Conservation (phyloP, 2,888 invertebrate genomes). For the Elmis aenea region DNA sequence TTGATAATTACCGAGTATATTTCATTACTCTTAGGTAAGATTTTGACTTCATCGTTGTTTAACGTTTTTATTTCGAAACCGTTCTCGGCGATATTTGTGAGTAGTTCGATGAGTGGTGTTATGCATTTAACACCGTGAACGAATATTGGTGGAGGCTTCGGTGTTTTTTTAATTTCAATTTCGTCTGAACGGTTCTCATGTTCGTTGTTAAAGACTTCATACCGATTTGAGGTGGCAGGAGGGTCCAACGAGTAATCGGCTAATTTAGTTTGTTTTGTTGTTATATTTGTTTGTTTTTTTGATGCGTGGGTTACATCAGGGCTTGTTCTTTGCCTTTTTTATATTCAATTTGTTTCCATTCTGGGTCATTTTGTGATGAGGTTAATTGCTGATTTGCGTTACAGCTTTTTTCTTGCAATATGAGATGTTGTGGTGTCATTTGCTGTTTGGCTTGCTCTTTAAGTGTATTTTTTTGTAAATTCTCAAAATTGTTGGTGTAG, state of each 20-base stretch:
- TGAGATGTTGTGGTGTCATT: no score
- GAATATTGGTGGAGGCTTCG: slow-evolving; percentile 2
- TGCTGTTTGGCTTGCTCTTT: no score
- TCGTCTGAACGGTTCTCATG: slow-evolving; percentile 1
- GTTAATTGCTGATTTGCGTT: no score
- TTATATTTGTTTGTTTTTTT: no score
- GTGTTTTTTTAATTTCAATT: slow-evolving; percentile 4
- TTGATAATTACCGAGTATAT: slow-evolving; percentile 1
- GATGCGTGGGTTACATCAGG: no score
- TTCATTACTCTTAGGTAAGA: slow-evolving; percentile 1
- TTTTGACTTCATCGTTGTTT: slow-evolving; percentile 4
- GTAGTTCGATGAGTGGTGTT: slow-evolving; percentile 3
- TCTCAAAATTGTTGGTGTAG: no score
- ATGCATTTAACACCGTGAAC: slow-evolving; percentile 4
- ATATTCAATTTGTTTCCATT: no score
- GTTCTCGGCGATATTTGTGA: slow-evolving; percentile 3
- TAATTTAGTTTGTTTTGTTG: slow-evolving; percentile 6
- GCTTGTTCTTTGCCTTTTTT: no score
- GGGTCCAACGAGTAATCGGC: slow-evolving; percentile 4
- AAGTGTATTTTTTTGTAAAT: no score
- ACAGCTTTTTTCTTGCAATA: no score
- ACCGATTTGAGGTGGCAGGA: slow-evolving; percentile 3
- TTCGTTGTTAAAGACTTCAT: slow-evolving; percentile 2
- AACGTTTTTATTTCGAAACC: slow-evolving; percentile 4
- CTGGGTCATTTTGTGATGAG: no score